Evolutionary conservation across 2,113 vertebrate genomes (phyloP).

Genomic region (Peucedramus taeniatus): DNA sequence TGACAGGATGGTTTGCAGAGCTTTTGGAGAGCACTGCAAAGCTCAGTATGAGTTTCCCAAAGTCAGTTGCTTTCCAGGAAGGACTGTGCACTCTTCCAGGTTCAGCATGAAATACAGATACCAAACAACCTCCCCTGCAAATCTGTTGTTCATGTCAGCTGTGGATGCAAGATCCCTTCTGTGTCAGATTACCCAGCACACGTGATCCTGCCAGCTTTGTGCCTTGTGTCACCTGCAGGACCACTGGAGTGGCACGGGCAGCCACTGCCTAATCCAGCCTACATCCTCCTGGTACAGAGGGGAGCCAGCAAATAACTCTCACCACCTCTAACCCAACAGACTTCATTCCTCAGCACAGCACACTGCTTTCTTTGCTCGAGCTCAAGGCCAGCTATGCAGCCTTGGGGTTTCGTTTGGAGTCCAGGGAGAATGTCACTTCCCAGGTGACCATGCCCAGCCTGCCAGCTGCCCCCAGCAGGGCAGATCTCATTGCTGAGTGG

Average conservation of each 20-base stretch:
- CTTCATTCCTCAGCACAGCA: background rate
- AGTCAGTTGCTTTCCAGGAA: background rate
- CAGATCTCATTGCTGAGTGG: background rate
- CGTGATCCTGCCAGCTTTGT: background rate
- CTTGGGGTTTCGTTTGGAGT: background rate
- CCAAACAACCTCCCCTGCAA: rapidly evolving
- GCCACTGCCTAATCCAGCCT: background rate
- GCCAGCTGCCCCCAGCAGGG: background rate
- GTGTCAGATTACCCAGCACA: background rate
- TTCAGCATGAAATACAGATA: background rate
- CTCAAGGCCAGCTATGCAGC: background rate
- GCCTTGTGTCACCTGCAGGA: background rate
- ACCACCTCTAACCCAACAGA: background rate
- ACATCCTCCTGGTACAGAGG: background rate
- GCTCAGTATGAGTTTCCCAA: background rate
- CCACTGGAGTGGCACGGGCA: rapidly evolving
- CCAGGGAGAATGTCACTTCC: background rate
- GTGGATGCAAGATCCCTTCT: background rate
- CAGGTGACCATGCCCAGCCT: background rate
- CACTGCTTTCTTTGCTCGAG: rapidly evolving
- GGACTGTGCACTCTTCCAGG: rapidly evolving
- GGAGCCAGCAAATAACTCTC: background rate
- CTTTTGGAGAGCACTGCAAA: background rate
- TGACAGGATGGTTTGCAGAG: background rate
- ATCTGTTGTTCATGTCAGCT: background rate